Base-by-base conservation (phyloP, 2,888 invertebrate species). In the Eupelmus urozonus region DNA sequence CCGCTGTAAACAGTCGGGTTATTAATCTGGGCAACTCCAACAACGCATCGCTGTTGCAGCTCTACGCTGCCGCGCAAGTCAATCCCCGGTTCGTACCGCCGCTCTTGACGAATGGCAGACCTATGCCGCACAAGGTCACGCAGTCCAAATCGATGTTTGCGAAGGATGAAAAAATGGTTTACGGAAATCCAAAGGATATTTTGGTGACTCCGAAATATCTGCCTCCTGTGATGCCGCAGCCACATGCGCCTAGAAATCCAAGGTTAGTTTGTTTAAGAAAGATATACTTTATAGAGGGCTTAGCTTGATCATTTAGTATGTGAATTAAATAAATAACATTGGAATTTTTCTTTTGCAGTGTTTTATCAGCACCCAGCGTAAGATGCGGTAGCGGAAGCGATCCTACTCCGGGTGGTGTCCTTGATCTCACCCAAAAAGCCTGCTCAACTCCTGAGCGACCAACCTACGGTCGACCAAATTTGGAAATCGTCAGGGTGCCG, bases 121-220 rank as follows among this genome's bases (percentile, higher is more conserved):
- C 82, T 55, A 77, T 87, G 84, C 70, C 91, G 11, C 92, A 91
- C 7, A 92, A 90, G 86, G 93, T 93, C 0, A 92, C 92, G 9
- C 94, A 94, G 84, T 93, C 92, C 0, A 92, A 92, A 23, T 93
- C 93, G 3, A 93, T 94, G 62, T 94, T 93, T 87, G 92, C 93
- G 0, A 91, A 91, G 83, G 92, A 92, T 0, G 93, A 94, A 83
- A 93, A 92, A 83, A 93, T 92, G 0, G 93, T 94, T 0, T 95
- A 95, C 82, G 94, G 94, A 0, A 94, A 95, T 88, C 95, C 95
- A 0, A 94, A 94, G 85, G 94, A 92, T 92, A 2, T 91, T 53
- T 7, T 93, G 79, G 91, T 91, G 88, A 92, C 92, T 0, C 92
- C 92, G 0, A 88, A 87, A 76, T 88, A 84, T 74, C 91, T 77